Conservation (phyloP, 2,797 vertebrate genomes). For the Mormyrops attenuatus region DNA sequence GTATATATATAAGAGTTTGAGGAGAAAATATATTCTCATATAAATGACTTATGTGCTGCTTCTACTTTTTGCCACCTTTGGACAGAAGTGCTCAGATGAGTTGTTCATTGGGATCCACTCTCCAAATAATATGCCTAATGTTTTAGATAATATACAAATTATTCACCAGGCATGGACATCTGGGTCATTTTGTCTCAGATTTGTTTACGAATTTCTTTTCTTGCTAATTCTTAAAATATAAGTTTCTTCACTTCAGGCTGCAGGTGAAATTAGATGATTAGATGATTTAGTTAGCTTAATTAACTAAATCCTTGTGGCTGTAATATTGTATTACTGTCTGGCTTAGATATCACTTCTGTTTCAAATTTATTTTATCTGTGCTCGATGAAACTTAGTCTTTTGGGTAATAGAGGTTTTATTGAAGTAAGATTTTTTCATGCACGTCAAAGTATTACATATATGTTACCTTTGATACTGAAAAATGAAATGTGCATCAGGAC, state of each 20-base stretch:
- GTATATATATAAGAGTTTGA: slow-evolving; percentile 23
- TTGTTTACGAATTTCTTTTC: not conserved
- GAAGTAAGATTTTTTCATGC: not conserved
- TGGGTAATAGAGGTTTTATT: not conserved
- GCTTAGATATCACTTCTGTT: not conserved
- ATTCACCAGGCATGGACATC: not conserved
- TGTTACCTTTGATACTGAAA: not conserved
- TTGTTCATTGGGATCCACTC: not conserved
- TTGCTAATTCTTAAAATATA: not conserved
- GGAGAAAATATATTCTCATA: slow-evolving; percentile 53
- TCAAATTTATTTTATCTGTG: not conserved
- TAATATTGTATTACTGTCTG: slow-evolving; percentile 3
- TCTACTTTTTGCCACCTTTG: not conserved
- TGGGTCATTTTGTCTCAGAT: not conserved
- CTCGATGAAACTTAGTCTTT: not conserved
- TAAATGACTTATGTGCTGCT: slow-evolving; percentile 40
- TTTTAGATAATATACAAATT: not conserved
- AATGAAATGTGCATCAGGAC: not conserved
- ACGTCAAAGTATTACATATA: not conserved
- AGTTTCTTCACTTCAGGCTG: not conserved
- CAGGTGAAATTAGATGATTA: not conserved
- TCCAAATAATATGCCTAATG: slow-evolving; percentile 10
- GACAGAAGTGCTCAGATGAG: not conserved
- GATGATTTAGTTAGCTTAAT: not conserved
- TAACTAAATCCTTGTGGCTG: slow-evolving; percentile 16